These are phyloP conservation scores for Penelope pileata DNA, from an alignment of 2,113 vertebrate genomes.

Conservation along the genomic window DNA sequence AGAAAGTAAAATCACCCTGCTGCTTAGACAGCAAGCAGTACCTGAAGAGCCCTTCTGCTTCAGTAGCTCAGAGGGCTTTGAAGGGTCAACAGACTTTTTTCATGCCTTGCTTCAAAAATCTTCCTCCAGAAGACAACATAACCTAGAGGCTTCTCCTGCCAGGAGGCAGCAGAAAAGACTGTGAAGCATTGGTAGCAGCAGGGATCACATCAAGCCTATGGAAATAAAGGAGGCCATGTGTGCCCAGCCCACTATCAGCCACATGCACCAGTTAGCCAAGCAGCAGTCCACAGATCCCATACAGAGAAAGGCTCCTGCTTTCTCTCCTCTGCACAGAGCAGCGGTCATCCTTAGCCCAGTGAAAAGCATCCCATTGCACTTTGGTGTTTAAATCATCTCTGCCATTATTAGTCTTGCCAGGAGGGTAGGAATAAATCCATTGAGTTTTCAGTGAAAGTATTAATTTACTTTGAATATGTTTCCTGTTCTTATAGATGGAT, in stretches of 20 bases:
- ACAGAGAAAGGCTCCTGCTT: neutral
- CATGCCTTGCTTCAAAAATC: neutral
- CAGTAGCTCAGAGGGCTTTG: neutral
- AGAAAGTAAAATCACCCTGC: neutral
- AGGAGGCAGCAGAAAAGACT: neutral
- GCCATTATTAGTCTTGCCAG: neutral
- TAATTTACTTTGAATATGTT: neutral
- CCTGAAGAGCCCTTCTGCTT: neutral
- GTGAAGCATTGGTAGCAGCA: neutral
- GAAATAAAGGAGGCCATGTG: neutral
- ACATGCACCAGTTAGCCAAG: neutral
- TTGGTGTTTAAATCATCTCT: neutral
- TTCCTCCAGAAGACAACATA: neutral
- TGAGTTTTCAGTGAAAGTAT: neutral
- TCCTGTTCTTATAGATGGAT: neutral
- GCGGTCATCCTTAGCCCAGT: neutral
- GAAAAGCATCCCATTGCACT: neutral
- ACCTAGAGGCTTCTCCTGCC: neutral
- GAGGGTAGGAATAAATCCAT: neutral
- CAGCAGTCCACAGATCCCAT: neutral
- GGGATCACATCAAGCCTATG: neutral
- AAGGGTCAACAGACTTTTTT: neutral
- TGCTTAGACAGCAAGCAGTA: neutral
- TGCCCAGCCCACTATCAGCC: neutral
- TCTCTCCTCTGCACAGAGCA: fast-evolving